Evolutionary conservation across 2,113 vertebrate genomes (phyloP).

Genomic region (Delphinus delphis): DNA sequence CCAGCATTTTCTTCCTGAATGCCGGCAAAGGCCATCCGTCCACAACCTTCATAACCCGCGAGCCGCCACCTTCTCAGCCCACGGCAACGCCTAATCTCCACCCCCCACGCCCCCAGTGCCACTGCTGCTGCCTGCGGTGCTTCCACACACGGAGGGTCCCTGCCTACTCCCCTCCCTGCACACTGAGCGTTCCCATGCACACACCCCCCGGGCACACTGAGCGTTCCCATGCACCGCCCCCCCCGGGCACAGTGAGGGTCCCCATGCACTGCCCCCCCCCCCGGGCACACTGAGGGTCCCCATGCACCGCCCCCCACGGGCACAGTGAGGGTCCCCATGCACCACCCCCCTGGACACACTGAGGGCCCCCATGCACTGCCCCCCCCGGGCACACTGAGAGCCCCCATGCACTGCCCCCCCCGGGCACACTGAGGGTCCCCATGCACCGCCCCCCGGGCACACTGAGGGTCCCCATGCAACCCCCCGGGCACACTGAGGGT

Average conservation of each 20-base stretch:
- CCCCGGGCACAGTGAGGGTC: accelerated
- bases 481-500: neutral
- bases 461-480: no score
- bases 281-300: no score
- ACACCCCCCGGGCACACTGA: no score
- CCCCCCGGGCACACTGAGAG: accelerated
- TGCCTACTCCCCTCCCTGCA: no score
- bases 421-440: accelerated
- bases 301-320: accelerated
- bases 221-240: no score
- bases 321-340: no score
- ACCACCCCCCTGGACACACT: accelerated
- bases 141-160: no score
- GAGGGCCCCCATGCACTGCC: accelerated
- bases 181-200: no score
- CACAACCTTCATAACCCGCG: neutral
- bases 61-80: neutral
- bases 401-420: accelerated
- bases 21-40: neutral
- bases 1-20: neutral
- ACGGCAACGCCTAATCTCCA: neutral
- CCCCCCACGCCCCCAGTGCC: accelerated
- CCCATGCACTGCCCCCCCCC: no score
- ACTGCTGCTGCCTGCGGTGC: no score
- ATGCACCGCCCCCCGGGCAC: accelerated